Percentiles rank a stretch among this genome's conserved stretches.
These are phyloP conservation scores for Caenorhabditis wallacei DNA, from an alignment of 2,888 invertebrate species.

Conservation along the genomic window DNA sequence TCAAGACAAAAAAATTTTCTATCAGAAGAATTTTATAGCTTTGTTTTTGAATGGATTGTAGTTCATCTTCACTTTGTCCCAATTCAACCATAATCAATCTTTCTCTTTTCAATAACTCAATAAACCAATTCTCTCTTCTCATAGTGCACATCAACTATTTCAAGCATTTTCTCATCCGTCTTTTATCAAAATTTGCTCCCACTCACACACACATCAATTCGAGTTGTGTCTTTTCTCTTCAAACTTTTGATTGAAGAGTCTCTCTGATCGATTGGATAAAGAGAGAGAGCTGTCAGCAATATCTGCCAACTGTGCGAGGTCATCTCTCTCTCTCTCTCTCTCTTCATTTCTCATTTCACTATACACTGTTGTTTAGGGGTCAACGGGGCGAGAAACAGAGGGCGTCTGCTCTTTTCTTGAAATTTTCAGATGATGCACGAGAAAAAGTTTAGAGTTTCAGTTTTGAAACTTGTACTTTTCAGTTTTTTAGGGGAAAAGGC, in stretches of 20 bases:
- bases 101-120: not conserved
- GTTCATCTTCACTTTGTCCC: no score
- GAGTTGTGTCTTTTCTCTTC: conserved; percentile 10
- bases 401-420: conserved; percentile 8
- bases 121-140: not conserved
- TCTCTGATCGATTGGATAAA: conserved; percentile 41
- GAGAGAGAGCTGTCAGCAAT: conserved; percentile 46
- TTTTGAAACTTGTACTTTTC: conserved; percentile 13
- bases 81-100: not conserved
- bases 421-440: not conserved
- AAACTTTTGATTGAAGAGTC: conserved; percentile 56
- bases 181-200: conserved; percentile 50
- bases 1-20: no score
- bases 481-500: not conserved
- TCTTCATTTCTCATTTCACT: conserved; percentile 8
- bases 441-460: conserved; percentile 17
- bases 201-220: conserved; percentile 17
- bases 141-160: conserved; percentile 52
- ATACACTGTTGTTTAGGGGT: conserved; percentile 50
- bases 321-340: conserved; percentile 34
- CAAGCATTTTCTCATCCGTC: conserved; percentile 45
- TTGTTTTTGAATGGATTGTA: no score
- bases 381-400: conserved; percentile 5
- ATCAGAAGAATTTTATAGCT: no score
- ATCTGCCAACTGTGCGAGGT: conserved; percentile 62